Conservation (phyloP, 2,888 invertebrate species). For the Micropterix aruncella region DNA sequence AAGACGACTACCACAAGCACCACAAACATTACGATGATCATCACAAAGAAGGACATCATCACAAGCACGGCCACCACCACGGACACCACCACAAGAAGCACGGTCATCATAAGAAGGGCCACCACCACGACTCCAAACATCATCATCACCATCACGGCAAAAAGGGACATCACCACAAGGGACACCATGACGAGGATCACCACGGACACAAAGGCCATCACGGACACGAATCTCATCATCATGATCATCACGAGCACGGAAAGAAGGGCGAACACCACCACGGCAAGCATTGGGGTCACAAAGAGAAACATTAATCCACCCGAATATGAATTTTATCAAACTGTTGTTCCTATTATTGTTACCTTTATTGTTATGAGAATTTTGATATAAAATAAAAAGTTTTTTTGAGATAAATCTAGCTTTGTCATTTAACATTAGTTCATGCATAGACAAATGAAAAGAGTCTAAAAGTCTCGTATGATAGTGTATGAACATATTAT, state of each 20-base stretch:
- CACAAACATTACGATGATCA: slow-evolving; percentile 81
- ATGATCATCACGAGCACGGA: slow-evolving; percentile 59
- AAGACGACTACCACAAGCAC: slow-evolving; percentile 77
- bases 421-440: no score
- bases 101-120: slow-evolving; percentile 69
- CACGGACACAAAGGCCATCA: slow-evolving; percentile 69
- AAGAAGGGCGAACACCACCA: slow-evolving; percentile 62
- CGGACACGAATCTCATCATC: slow-evolving; percentile 60
- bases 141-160: slow-evolving; percentile 67
- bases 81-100: slow-evolving; percentile 62
- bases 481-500: no score
- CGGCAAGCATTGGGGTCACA: slow-evolving; percentile 36
- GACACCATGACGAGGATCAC: slow-evolving; percentile 66
- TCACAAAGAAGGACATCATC: slow-evolving; percentile 70
- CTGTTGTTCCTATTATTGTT: no score
- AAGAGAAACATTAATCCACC: no score
- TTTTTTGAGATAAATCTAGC: no score
- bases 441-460: no score
- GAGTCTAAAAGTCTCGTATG: no score
- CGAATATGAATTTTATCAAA: no score
- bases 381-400: no score
- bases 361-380: no score
- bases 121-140: slow-evolving; percentile 61
- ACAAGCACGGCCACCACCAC: slow-evolving; percentile 64
- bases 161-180: slow-evolving; percentile 67